Conservation (phyloP, 2,888 invertebrate genomes). For the Steinernema carpocapsae region DNA sequence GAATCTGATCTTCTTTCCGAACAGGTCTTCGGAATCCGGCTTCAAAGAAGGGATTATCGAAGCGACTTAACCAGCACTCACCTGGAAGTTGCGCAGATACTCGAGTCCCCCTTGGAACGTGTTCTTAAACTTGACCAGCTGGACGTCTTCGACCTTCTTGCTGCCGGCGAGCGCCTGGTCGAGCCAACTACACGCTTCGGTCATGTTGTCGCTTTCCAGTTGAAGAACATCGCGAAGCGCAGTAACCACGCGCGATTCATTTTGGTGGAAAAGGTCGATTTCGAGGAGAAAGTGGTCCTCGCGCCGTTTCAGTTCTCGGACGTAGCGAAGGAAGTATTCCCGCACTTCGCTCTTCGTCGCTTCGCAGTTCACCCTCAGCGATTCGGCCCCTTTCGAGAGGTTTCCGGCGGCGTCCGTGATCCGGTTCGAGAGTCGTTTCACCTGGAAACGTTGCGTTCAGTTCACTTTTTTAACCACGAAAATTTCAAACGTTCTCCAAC, state of each 20-base stretch:
- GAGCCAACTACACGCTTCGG: constrained; percentile 92
- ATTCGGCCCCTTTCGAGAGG: constrained; percentile 79
- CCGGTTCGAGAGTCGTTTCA: constrained; percentile 64
- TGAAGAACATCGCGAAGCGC: constrained; percentile 82
- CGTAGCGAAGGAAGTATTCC: constrained; percentile 73
- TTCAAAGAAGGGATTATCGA: constrained; percentile 43
- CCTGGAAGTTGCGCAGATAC: constrained; percentile 88
- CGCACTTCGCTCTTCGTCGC: constrained; percentile 91
- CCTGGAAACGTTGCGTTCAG: constrained; percentile 46
- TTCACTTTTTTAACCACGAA: not conserved
- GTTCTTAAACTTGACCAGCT: constrained; percentile 88
- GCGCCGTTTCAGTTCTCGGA: constrained; percentile 70
- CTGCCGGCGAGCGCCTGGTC: constrained; percentile 74
- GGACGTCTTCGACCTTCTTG: constrained; percentile 78
- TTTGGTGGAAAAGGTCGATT: constrained; percentile 85
- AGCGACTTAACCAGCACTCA: constrained; percentile 68
- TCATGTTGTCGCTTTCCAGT: constrained; percentile 90
- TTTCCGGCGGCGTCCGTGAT: constrained; percentile 67
- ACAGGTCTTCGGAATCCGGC: constrained; percentile 74
- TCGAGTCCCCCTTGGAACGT: constrained; percentile 93
- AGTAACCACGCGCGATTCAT: constrained; percentile 79
- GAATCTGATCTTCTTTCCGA: constrained; percentile 73
- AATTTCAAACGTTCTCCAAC: not conserved
- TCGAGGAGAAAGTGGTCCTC: constrained; percentile 75
- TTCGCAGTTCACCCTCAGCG: constrained; percentile 85